Percentiles rank a stretch among this genome's conserved stretches.
phyloP scores from a whole-genome alignment of 2,113 vertebrate genomes.

The Verasper variegatus region DNA sequence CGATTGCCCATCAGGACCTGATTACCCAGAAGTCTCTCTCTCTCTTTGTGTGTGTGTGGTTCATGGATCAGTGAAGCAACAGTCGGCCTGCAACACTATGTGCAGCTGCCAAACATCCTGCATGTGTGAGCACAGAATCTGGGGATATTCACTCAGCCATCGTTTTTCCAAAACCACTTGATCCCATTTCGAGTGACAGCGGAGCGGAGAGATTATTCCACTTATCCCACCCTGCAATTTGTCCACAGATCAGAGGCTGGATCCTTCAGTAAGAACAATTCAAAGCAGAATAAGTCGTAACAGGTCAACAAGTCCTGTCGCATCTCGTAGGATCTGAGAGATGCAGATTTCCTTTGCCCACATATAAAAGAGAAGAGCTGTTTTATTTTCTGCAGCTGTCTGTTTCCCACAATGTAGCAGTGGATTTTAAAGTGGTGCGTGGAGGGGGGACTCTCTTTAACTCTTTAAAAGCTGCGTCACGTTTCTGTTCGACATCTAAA shows the following conservation, averaged over 20 bases:
- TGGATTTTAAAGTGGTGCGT: no score
- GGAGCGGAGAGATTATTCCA: conserved; percentile 5
- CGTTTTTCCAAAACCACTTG: neutral
- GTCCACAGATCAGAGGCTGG: neutral
- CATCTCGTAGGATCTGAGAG: neutral
- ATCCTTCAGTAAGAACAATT: neutral
- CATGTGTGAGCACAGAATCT: neutral
- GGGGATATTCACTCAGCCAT: neutral
- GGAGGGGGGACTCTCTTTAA: no score
- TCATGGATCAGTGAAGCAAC: conserved; percentile 6
- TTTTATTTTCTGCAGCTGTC: no score
- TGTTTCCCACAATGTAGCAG: no score
- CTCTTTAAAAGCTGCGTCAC: no score
- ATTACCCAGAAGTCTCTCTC: conserved; percentile 17
- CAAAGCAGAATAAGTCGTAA: neutral
- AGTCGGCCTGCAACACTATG: neutral
- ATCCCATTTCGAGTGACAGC: conserved; percentile 4
- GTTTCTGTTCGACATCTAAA: no score
- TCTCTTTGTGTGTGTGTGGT: neutral
- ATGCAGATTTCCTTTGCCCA: neutral
- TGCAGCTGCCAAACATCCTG: neutral
- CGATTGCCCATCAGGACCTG: conserved; percentile 36
- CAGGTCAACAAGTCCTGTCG: neutral
- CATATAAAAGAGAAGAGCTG: neutral
- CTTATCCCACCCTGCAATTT: conserved; percentile 17